Conservation (phyloP, 2,888 invertebrate genomes). For the Ochropacha duplaris region DNA sequence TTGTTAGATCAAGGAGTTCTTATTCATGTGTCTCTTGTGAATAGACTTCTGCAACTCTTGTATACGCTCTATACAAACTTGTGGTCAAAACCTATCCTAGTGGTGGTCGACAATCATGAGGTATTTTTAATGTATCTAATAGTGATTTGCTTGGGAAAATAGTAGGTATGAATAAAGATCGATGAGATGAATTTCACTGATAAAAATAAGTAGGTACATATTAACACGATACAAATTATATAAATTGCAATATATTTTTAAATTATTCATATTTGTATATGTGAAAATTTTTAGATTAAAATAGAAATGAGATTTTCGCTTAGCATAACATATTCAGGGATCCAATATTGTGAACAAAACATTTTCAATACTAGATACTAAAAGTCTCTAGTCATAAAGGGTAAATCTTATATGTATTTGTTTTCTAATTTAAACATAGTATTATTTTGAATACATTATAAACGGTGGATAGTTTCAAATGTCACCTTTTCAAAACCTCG, state of each 20-base stretch:
- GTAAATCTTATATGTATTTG: constrained; percentile 26
- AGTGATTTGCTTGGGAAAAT: no score
- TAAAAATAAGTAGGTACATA: no score
- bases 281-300: constrained; percentile 12
- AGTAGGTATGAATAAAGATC: no score
- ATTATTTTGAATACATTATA: no score
- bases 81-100: background rate
- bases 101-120: no score
- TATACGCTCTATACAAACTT: background rate
- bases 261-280: background rate
- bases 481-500: no score
- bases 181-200: no score
- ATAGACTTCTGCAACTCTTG: background rate
- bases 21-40: background rate
- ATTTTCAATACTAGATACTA: constrained; percentile 39
- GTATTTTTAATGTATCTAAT: no score
- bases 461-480: no score
- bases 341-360: constrained; percentile 51
- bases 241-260: background rate
- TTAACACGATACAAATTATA: no score
- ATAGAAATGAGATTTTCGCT: constrained; percentile 24
- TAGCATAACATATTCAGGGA: constrained; percentile 60
- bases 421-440: constrained; percentile 10
- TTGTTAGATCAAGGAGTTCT: background rate
- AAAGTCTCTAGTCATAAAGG: constrained; percentile 33